phyloP scores from a whole-genome alignment of 2,113 vertebrate species.

The Tachuris rubrigastra region DNA sequence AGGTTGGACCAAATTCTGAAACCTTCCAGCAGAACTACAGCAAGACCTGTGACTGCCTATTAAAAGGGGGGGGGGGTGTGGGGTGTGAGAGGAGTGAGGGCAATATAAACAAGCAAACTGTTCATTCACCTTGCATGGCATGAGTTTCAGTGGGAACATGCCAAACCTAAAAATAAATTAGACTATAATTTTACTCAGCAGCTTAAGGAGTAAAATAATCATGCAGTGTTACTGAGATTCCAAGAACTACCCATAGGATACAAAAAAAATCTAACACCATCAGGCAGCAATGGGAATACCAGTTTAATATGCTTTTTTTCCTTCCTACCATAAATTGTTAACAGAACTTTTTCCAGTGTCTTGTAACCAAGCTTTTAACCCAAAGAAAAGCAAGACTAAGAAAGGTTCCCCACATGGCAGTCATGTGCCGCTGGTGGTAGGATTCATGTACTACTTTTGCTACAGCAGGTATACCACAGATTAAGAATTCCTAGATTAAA shows the following conservation, averaged over 20 bases:
- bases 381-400: neutral
- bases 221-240: neutral
- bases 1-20: neutral
- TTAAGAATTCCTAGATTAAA: neutral
- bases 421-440: neutral
- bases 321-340: neutral
- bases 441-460: neutral
- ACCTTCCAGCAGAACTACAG: neutral
- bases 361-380: neutral
- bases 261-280: constrained; percentile 13
- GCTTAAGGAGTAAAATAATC: neutral
- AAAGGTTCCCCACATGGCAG: neutral
- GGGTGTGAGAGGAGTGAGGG: neutral
- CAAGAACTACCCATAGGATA: constrained; percentile 1
- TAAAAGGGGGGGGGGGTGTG: neutral
- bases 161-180: constrained; percentile 42
- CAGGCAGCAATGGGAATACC: neutral
- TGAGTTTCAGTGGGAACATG: neutral
- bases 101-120: neutral
- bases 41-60: neutral
- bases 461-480: neutral
- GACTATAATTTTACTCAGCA: neutral
- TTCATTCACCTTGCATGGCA: constrained; percentile 4
- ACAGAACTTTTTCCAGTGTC: neutral
- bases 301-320: neutral